Evolutionary conservation across 2,113 vertebrate species (phyloP).

Genomic region (Tenrec ecaudatus): DNA sequence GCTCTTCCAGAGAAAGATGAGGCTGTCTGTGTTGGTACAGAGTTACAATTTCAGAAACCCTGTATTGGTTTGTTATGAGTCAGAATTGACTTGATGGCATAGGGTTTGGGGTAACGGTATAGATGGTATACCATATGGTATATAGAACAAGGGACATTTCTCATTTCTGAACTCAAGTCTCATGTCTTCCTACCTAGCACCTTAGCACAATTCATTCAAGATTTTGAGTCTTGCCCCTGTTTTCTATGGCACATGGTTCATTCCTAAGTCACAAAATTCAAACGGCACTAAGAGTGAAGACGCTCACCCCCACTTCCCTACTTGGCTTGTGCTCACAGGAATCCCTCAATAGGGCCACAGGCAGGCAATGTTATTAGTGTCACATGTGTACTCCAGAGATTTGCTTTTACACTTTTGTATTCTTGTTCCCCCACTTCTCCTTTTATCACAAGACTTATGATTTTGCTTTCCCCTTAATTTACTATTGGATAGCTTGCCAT

Average conservation of each 20-base stretch:
- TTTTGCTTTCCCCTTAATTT: background rate
- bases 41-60: no score
- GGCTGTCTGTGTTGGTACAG: no score
- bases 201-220: background rate
- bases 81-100: no score
- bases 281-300: background rate
- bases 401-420: background rate
- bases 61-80: no score
- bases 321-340: background rate
- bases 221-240: background rate
- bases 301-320: background rate
- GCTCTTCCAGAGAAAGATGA: no score
- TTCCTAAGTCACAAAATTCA: background rate
- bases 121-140: no score
- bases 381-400: background rate
- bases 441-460: background rate
- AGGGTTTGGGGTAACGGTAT: no score
- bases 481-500: background rate
- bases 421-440: background rate
- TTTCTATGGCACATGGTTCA: background rate
- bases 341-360: background rate
- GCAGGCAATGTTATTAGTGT: background rate
- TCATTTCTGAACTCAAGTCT: conserved; percentile 13
- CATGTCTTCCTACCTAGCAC: conserved; percentile 30
- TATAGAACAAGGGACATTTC: no score